Conservation (phyloP, 2,113 vertebrate genomes). For the Natator depressus region DNA sequence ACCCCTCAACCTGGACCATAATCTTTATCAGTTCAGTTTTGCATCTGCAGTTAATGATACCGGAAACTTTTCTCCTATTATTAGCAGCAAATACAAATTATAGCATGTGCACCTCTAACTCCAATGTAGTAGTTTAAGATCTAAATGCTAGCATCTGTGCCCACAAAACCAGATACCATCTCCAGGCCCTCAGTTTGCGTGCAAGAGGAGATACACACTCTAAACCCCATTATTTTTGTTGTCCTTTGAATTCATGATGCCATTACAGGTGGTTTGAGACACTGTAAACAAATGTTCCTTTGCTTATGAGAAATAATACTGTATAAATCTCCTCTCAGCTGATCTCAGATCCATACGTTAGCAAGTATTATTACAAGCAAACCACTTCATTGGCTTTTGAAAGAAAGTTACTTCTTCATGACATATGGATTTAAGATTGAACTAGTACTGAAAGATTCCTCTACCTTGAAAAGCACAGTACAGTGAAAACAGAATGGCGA, state of each 20-base stretch:
- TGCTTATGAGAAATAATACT: background rate
- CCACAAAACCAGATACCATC: fast-evolving
- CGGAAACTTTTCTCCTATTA: background rate
- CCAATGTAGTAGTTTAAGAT: background rate
- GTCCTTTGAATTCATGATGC: background rate
- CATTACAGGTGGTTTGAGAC: background rate
- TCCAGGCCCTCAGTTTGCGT: fast-evolving
- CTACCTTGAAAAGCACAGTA: background rate
- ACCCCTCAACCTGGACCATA: background rate
- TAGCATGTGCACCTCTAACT: background rate
- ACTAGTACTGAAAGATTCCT: background rate
- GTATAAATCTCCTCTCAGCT: background rate
- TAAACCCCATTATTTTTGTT: background rate
- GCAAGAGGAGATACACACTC: background rate
- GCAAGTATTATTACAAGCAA: background rate
- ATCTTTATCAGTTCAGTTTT: background rate
- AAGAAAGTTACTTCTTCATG: background rate
- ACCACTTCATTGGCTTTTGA: background rate
- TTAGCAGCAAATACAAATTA: background rate
- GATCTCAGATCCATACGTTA: background rate
- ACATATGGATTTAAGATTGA: background rate
- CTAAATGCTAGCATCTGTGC: background rate
- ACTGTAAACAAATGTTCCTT: background rate
- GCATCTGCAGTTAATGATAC: background rate
- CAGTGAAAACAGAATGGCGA: too few species aligned